A percentile compares a stretch with the other conserved stretches of the same genome.
Evolutionary conservation across 1,140 invertebrate species (phyloP).

Genomic region (Solen grandis): DNA sequence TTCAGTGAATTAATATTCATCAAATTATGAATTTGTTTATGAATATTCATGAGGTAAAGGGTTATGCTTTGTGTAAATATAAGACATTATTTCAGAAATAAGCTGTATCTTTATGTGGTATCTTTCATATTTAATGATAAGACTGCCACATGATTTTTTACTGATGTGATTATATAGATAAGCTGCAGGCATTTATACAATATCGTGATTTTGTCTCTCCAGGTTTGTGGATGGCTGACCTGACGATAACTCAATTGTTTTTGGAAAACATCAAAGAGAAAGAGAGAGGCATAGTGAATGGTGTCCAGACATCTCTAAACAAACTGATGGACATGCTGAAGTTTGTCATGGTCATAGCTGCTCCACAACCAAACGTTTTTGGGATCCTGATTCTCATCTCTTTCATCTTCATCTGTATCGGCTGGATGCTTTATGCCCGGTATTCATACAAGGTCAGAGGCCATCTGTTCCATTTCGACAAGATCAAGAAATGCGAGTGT

Average conservation of each 20-base stretch:
- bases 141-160: too few species aligned
- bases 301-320: constrained; percentile 84
- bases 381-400: constrained; percentile 81
- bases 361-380: constrained; percentile 80
- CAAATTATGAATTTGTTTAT: too few species aligned
- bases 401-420: constrained; percentile 80
- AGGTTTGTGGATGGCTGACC: constrained; percentile 84
- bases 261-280: constrained; percentile 83
- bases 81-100: too few species aligned
- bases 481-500: constrained; percentile 19
- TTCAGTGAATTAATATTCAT: too few species aligned
- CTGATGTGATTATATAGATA: too few species aligned
- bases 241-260: constrained; percentile 84
- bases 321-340: constrained; percentile 83
- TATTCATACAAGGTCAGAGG: constrained; percentile 56
- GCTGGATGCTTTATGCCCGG: constrained; percentile 68
- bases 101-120: not conserved
- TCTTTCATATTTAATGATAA: not conserved
- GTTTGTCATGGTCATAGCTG: constrained; percentile 82
- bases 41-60: too few species aligned
- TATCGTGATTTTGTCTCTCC: constrained; percentile 53
- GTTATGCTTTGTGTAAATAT: too few species aligned
- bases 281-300: constrained; percentile 83
- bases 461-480: constrained; percentile 62
- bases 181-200: too few species aligned